Conservation (phyloP, 2,888 invertebrate genomes). For the Xylota sylvarum region DNA sequence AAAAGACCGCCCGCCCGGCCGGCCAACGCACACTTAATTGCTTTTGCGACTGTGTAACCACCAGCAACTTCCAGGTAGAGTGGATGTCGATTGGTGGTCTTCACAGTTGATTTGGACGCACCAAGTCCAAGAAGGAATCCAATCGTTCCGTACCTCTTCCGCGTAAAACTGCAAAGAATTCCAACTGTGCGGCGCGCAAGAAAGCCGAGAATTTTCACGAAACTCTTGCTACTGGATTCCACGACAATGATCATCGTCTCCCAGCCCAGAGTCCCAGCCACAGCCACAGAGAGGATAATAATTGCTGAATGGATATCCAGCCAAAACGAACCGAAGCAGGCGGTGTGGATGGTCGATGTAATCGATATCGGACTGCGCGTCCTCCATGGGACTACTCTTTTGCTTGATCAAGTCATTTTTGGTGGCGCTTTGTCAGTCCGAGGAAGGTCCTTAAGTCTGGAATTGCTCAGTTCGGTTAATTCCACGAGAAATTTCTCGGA, state of each 20-base stretch:
- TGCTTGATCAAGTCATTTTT: constrained; percentile 77
- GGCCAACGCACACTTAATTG: constrained; percentile 59
- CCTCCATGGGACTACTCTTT: constrained; percentile 37
- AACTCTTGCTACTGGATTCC: constrained; percentile 74
- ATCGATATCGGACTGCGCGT: constrained; percentile 50
- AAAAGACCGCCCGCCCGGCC: constrained; percentile 52
- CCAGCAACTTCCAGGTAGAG: constrained; percentile 63
- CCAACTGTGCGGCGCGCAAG: constrained; percentile 63
- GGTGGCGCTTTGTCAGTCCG: constrained; percentile 71
- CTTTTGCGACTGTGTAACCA: constrained; percentile 39
- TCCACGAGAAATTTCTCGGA: constrained; percentile 60
- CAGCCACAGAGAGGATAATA: constrained; percentile 40
- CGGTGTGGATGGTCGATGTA: constrained; percentile 53
- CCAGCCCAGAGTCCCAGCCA: constrained; percentile 7
- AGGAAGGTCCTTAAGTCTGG: constrained; percentile 69
- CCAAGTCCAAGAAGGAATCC: constrained; percentile 47
- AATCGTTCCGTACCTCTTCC: constrained; percentile 57
- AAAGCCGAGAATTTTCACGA: constrained; percentile 70
- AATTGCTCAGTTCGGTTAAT: constrained; percentile 70
- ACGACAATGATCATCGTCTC: constrained; percentile 68
- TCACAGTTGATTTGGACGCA: constrained; percentile 43
- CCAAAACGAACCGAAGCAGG: constrained; percentile 29
- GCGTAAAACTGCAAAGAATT: constrained; percentile 69
- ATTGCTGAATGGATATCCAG: constrained; percentile 63
- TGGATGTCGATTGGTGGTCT: constrained; percentile 67